Conservation (phyloP, 2,797 vertebrate genomes). For the Falco berigora region DNA sequence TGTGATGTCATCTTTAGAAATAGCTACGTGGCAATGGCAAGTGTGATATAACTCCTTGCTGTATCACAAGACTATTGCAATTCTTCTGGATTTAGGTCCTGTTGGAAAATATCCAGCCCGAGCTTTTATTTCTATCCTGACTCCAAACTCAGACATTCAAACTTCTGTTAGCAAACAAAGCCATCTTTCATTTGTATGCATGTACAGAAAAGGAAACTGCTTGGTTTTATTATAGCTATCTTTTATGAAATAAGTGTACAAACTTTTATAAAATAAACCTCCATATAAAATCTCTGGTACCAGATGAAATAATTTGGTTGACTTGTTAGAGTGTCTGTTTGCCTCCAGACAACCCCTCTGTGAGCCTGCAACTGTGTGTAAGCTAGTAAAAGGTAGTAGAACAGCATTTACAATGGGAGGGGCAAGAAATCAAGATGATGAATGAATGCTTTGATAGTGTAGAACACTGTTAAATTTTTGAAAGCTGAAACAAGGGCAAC, state of each 20-base stretch:
- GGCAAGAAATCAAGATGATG: constrained; percentile 28
- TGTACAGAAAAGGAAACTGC: background rate
- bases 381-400: background rate
- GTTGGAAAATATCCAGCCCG: constrained; percentile 49
- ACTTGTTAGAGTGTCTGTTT: background rate
- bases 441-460: background rate
- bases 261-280: background rate
- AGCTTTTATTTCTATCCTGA: constrained; percentile 38
- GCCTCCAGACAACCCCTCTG: background rate
- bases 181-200: background rate
- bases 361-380: background rate
- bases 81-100: constrained; percentile 59
- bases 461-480: background rate
- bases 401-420: background rate
- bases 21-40: background rate
- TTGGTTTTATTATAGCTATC: background rate
- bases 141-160: background rate
- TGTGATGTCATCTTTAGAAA: background rate
- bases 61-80: constrained; percentile 2
- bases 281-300: background rate
- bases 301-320: background rate
- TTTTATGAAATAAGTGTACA: background rate
- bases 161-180: background rate
- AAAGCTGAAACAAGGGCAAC: background rate
- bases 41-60: constrained; percentile 34